Conservation (phyloP, 92 coral and sea anemone species). For the Muricea muricata region DNA sequence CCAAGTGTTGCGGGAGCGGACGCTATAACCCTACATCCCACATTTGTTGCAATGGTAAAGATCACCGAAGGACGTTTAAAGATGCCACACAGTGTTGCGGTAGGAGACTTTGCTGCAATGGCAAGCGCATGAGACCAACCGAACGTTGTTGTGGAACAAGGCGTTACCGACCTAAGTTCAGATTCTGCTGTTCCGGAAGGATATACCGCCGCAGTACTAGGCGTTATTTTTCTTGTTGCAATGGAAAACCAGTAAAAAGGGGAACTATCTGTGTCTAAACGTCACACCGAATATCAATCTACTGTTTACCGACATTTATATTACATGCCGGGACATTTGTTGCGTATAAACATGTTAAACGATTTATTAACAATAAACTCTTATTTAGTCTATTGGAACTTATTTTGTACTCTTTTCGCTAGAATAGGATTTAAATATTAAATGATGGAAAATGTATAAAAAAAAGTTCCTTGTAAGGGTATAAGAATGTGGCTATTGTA, state of each 20-base stretch:
- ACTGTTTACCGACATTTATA: no score
- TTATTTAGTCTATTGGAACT: no score
- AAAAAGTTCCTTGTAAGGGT: no score
- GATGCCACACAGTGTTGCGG: constrained; percentile 45
- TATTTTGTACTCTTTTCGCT: no score
- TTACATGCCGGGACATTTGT: no score
- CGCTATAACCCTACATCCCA: constrained; percentile 31
- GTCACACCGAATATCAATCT: no score
- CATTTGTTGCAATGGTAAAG: constrained; percentile 45
- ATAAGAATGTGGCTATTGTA: no score
- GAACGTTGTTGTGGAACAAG: constrained; percentile 52
- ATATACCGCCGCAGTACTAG: background rate
- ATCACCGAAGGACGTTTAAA: background rate
- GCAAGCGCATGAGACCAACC: constrained; percentile 40
- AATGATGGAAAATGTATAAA: no score
- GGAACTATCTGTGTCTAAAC: background rate
- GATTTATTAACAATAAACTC: no score
- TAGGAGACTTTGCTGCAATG: constrained; percentile 7
- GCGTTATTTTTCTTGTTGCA: background rate
- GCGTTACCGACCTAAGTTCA: constrained; percentile 18
- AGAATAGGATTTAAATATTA: no score
- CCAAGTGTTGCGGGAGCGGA: constrained; percentile 50
- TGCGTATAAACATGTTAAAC: no score
- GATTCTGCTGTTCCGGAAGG: background rate
- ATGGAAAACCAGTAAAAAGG: background rate